Conservation (phyloP, 1,140 invertebrate genomes). For the Formica exsecta region DNA sequence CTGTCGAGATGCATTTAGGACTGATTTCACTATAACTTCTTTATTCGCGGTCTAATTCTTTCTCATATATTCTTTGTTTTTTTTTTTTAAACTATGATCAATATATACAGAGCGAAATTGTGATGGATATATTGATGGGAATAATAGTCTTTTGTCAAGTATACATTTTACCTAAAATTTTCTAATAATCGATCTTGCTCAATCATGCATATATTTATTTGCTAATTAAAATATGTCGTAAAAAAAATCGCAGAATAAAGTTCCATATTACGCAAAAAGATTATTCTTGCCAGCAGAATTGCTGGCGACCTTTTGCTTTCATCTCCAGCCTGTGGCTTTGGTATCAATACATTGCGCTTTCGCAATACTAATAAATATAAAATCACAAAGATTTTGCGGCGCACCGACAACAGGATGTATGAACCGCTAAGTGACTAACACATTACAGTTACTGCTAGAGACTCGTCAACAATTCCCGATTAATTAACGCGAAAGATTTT, state of each 20-base stretch:
- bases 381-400: conserved; percentile 21
- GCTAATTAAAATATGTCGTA: conserved; percentile 1
- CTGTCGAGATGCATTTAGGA: conserved; percentile 28
- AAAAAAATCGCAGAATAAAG: neutral
- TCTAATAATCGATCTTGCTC: no score
- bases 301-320: neutral
- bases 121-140: neutral
- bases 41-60: neutral
- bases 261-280: neutral
- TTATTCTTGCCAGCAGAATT: neutral
- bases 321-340: neutral
- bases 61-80: neutral
- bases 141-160: neutral
- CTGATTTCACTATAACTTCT: neutral
- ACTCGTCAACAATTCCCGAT: neutral
- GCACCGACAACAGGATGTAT: neutral
- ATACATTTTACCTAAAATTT: no score
- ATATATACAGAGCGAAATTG: neutral
- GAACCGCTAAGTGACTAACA: neutral
- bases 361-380: conserved; percentile 8
- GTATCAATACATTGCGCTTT: conserved; percentile 13
- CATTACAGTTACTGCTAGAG: neutral
- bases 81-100: neutral
- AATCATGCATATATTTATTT: neutral
- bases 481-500: conserved; percentile 4